Conservation (phyloP, 2,888 invertebrate species). For the Hemaris fuciformis region DNA sequence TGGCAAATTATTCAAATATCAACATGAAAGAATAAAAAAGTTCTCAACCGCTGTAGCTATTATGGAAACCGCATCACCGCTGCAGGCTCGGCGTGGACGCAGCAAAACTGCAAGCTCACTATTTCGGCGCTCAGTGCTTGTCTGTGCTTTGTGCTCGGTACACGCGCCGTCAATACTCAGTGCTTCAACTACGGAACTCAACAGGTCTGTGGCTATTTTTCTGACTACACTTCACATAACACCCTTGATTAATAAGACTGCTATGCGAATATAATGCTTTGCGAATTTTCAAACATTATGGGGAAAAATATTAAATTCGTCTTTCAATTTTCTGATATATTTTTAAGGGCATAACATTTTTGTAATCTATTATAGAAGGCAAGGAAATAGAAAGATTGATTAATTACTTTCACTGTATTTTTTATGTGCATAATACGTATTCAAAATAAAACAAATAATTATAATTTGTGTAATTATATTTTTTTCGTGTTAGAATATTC, state of each 20-base stretch:
- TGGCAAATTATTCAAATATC: background rate
- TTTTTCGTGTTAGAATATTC: no score
- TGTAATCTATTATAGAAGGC: no score
- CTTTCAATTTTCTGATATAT: no score
- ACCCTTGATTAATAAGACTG: background rate
- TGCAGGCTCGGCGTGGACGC: slow-evolving; percentile 24
- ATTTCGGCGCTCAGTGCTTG: slow-evolving; percentile 2
- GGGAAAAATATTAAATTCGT: no score
- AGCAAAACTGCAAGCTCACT: slow-evolving; percentile 44
- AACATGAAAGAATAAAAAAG: slow-evolving; percentile 16
- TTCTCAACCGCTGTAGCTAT: slow-evolving; percentile 38
- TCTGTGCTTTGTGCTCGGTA: background rate
- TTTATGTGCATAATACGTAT: no score
- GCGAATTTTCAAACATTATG: no score
- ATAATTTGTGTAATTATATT: background rate
- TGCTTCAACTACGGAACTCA: background rate
- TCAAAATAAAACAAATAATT: background rate
- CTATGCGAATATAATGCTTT: background rate
- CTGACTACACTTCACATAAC: background rate
- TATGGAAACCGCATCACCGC: slow-evolving; percentile 37
- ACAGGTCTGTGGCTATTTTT: background rate
- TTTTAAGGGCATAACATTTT: no score
- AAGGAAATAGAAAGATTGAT: no score
- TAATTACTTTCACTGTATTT: no score
- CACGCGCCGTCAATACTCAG: background rate